phyloP scores from a whole-genome alignment of 2,113 vertebrate species.

The Notarius quadriscutis region DNA sequence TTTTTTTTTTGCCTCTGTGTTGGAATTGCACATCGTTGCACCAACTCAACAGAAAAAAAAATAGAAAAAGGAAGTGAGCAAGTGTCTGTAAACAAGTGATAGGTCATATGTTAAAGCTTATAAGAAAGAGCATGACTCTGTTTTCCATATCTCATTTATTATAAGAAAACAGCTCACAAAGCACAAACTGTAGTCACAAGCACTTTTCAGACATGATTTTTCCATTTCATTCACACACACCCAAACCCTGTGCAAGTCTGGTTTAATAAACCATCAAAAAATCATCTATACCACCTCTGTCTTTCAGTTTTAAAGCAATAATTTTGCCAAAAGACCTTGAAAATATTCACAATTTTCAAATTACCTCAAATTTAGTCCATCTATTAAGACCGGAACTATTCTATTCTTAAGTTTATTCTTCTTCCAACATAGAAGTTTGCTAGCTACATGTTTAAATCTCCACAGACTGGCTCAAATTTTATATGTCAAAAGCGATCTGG shows the following conservation, averaged over 20 bases:
- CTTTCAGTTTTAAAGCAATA: background rate
- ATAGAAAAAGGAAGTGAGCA: slow-evolving; percentile 27
- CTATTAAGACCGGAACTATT: background rate
- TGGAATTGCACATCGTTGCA: background rate
- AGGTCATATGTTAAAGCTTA: background rate
- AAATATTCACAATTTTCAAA: background rate
- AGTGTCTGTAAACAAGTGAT: slow-evolving; percentile 3
- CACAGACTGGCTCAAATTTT: background rate
- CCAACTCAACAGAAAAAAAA: background rate
- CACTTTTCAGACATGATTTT: background rate
- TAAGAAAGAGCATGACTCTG: background rate
- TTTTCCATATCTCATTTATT: background rate
- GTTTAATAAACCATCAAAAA: background rate
- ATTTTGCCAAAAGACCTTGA: background rate
- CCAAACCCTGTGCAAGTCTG: slow-evolving; percentile 2
- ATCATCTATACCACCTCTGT: background rate
- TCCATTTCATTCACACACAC: background rate
- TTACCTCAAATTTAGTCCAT: background rate
- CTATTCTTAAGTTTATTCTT: background rate
- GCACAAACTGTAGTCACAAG: background rate
- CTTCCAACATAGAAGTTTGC: background rate
- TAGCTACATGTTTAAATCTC: background rate
- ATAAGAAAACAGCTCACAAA: background rate
- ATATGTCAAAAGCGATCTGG: background rate
- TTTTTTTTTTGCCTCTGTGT: background rate